phyloP scores from a whole-genome alignment of 2,888 invertebrate species.

The Catocala nupta region DNA sequence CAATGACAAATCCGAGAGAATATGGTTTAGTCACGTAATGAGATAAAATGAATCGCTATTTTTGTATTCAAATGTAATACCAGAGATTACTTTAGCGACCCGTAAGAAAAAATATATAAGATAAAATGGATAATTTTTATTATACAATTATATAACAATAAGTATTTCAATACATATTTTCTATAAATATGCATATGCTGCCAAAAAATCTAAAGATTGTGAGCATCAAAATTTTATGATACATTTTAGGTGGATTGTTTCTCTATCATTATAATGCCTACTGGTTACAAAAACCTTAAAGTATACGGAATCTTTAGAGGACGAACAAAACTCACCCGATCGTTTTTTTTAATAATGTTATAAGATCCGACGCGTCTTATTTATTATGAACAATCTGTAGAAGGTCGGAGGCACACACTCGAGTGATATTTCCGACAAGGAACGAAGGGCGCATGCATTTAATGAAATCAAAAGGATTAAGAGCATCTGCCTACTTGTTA shows the following conservation, averaged over 20 bases:
- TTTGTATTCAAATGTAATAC: constrained; percentile 50
- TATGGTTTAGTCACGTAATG: constrained; percentile 70
- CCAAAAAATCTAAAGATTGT: too few relatives aligned
- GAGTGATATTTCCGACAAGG: constrained; percentile 87
- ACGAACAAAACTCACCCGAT: background rate
- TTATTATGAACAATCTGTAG: constrained; percentile 75
- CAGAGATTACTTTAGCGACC: constrained; percentile 40
- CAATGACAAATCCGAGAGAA: constrained; percentile 65
- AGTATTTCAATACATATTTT: too few relatives aligned
- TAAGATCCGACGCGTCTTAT: constrained; percentile 67
- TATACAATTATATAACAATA: too few relatives aligned
- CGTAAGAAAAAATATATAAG: background rate
- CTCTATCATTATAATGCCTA: background rate
- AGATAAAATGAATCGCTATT: constrained; percentile 60
- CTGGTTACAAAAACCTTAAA: background rate
- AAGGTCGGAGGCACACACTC: constrained; percentile 75
- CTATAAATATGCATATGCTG: too few relatives aligned
- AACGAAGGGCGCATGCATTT: constrained; percentile 85
- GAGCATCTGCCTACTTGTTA: constrained; percentile 87
- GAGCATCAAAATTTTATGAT: too few relatives aligned
- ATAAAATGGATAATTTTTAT: too few relatives aligned
- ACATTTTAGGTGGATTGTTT: background rate
- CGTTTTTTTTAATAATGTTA: constrained; percentile 55
- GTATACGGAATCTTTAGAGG: constrained; percentile 22
- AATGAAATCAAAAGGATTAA: constrained; percentile 88